Conservation (phyloP, 2,797 vertebrate genomes). For the Lacerta agilis region DNA sequence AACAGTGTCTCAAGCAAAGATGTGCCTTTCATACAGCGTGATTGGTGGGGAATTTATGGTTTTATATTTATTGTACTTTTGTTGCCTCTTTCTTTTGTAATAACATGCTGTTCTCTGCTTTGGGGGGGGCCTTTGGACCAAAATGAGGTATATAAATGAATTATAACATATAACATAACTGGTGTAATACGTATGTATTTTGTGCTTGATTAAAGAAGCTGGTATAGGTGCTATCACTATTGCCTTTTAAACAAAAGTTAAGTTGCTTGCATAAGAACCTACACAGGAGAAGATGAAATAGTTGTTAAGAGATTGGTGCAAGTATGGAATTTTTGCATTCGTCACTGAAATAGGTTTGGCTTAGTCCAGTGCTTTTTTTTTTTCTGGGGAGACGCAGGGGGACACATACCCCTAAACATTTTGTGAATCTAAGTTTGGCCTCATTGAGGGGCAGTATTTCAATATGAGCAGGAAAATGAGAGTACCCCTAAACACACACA, state of each 20-base stretch:
- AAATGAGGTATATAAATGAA: too few species aligned
- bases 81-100: too few species aligned
- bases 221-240: not conserved
- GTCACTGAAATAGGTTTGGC: not conserved
- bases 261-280: not conserved
- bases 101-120: too few species aligned
- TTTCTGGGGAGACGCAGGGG: too few species aligned
- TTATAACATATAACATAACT: not conserved
- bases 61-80: too few species aligned
- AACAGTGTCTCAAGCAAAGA: not conserved
- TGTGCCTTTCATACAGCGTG: not conserved
- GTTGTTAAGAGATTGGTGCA: not conserved
- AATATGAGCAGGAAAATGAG: too few species aligned
- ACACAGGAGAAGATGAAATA: not conserved
- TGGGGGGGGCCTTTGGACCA: too few species aligned
- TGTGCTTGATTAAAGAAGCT: not conserved
- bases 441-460: too few species aligned
- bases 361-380: not conserved
- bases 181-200: not conserved
- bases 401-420: too few species aligned
- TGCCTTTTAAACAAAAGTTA: not conserved
- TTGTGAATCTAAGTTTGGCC: too few species aligned
- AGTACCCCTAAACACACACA: too few species aligned
- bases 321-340: not conserved
- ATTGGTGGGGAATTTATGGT: too few species aligned